Evolutionary conservation across 1,140 invertebrate genomes (phyloP), one percentile per base, ranked within the genome.

Genomic region (Papilio glaucus): DNA sequence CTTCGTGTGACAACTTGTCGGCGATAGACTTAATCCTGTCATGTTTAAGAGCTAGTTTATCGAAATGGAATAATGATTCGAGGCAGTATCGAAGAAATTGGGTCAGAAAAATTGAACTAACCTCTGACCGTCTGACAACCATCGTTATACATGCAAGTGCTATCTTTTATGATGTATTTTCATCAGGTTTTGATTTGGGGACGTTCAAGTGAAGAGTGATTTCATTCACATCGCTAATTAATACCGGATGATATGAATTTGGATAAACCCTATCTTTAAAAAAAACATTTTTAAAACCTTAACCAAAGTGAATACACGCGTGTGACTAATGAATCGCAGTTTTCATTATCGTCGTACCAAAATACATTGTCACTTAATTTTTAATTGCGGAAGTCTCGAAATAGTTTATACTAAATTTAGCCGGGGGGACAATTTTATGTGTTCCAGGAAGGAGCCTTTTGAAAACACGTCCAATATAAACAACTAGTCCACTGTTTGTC

Each of bases 381-480:
- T 69, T 69, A 69, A 69, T 69, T 69, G 67, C 67, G 67, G 67
- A 69, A 69, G 67, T 53, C 42, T 53, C 42, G 26, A 69, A 69
- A 69, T 49, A 69, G 24, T 33, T 29, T 29, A 21, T 74, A 69
- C 53, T 75, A 75, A 69, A 75, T 75, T 69, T 75, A 72, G 53
- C 53, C 74, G 57, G 49, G 53, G 73, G 49, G 21, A 57, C 45
- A 38, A 38, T 75, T 75, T 75, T 75, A 75, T 75, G 62, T 60
- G 70, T 75, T 75, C 74, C 70, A 68, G 74, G 71, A 75, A 75
- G 39, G 61, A 70, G 78, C 74, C 71, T 76, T 74, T 76, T 76
- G n/a, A 77, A 75, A 78, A 76, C 62, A 65, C 75, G 74, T 71
- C 42, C 57, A 77, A 79, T 75, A 77, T 82, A 84, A 78, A 78